These are phyloP conservation scores for Ptychochromis oligacanthus DNA, from an alignment of 2,113 vertebrate species.

Conservation along the genomic window DNA sequence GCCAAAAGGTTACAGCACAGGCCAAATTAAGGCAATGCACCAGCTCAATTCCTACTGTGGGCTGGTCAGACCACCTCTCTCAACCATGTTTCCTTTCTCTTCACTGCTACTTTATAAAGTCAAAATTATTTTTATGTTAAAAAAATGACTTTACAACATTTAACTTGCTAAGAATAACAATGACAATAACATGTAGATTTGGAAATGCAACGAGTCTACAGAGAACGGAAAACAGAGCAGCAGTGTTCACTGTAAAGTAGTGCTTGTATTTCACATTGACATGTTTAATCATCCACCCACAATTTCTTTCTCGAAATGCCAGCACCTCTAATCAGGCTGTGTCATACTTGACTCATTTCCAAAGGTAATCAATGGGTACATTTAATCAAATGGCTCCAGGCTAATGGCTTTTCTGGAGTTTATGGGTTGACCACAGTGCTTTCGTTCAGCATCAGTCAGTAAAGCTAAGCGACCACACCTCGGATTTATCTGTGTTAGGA, in stretches of 20 bases:
- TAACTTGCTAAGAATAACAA: too few relatives aligned
- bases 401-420: not conserved
- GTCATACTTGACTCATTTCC: constrained; percentile 6
- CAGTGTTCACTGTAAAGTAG: not conserved
- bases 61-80: not conserved
- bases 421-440: not conserved
- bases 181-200: too few relatives aligned
- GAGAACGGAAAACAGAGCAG: not conserved
- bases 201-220: not conserved
- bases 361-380: not conserved
- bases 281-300: not conserved
- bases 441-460: not conserved
- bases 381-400: not conserved
- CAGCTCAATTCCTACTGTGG: not conserved
- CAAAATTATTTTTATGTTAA: not conserved
- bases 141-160: not conserved
- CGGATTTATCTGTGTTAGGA: not conserved
- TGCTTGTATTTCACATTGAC: not conserved
- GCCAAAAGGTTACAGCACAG: not conserved
- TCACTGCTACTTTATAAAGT: not conserved
- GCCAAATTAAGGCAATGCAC: not conserved
- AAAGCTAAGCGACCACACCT: not conserved
- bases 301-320: not conserved
- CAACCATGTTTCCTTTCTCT: not conserved
- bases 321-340: not conserved